phyloP scores from a whole-genome alignment of 2,797 vertebrate genomes.

The Rhincodon typus region DNA sequence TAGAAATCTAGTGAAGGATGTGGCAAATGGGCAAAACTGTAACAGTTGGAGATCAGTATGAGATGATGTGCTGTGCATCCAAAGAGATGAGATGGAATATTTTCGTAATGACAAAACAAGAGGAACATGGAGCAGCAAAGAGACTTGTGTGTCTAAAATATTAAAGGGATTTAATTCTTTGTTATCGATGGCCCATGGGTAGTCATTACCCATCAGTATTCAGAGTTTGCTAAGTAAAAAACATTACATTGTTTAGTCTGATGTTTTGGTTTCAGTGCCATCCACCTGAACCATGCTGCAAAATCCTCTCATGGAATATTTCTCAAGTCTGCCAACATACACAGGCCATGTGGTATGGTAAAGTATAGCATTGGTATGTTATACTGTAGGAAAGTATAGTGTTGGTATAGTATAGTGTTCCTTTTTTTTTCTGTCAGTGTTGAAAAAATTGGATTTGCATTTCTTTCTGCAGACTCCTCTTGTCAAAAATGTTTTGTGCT shows the following conservation, averaged over 20 bases:
- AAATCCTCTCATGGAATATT: neutral
- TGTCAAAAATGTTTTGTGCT: neutral
- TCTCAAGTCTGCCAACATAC: neutral
- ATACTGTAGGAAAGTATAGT: too few species aligned
- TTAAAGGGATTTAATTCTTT: neutral
- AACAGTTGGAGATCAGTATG: too few species aligned
- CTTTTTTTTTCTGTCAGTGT: neutral
- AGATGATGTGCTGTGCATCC: too few species aligned
- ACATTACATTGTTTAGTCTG: neutral
- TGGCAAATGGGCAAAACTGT: too few species aligned
- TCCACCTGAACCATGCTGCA: neutral
- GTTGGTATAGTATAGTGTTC: neutral
- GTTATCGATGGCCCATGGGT: neutral
- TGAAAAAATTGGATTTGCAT: neutral
- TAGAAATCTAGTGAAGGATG: too few species aligned
- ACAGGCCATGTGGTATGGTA: neutral
- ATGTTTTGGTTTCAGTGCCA: neutral
- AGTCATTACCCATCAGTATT: neutral
- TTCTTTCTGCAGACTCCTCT: neutral
- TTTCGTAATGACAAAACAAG: too few species aligned
- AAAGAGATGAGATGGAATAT: too few species aligned
- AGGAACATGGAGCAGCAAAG: too few species aligned
- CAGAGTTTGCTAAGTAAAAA: neutral
- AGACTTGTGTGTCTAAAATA: too few species aligned
- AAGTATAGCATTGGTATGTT: too few species aligned